phyloP scores from a whole-genome alignment of 2,113 vertebrate species.

The Dicrurus megarhynchus region DNA sequence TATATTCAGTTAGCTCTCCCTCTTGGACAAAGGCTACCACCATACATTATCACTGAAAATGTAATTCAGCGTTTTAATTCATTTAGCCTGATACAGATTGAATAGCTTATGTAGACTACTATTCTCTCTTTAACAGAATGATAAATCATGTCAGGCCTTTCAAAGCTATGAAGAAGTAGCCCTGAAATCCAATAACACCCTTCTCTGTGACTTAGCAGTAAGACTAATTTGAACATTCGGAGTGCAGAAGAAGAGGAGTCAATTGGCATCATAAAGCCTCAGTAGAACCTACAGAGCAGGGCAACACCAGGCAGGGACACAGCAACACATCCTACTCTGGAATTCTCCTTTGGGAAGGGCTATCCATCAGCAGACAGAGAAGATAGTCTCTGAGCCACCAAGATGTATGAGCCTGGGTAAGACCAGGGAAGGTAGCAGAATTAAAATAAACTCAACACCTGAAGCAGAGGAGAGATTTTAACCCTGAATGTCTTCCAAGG shows the following conservation, averaged over 20 bases:
- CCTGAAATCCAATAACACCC: background rate
- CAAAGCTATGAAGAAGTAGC: background rate
- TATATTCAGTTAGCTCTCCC: conserved; percentile 30
- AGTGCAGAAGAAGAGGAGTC: background rate
- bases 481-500: background rate
- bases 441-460: background rate
- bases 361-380: background rate
- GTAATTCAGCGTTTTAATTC: conserved; percentile 27
- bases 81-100: conserved; percentile 3
- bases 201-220: background rate
- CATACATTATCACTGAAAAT: conserved; percentile 34
- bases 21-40: conserved; percentile 30
- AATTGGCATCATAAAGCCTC: background rate
- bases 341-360: background rate
- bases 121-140: background rate
- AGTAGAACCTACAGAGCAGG: background rate
- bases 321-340: background rate
- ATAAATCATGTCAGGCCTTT: background rate
- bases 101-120: conserved; percentile 15
- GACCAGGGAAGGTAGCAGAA: background rate
- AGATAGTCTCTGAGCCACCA: background rate
- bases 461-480: background rate
- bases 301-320: background rate
- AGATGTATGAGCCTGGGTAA: background rate
- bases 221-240: background rate